Evolutionary conservation across 1,140 invertebrate species (phyloP).

Genomic region (Drosophila suzukii): DNA sequence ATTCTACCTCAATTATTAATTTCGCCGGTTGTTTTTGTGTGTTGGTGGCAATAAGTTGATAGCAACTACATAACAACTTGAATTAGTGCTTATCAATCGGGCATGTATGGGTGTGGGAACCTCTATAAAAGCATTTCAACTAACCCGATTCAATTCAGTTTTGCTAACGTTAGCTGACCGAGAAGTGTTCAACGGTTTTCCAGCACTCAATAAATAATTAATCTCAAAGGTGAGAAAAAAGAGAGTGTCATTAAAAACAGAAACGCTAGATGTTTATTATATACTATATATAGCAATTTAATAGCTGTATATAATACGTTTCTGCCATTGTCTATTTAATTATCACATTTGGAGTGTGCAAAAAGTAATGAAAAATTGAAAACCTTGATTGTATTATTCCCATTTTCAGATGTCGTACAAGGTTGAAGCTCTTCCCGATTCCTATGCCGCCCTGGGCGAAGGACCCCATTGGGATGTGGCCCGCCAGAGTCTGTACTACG

Average conservation of each 20-base stretch:
- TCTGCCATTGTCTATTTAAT: constrained; percentile 1
- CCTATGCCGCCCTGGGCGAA: constrained; percentile 85
- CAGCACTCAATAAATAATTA: constrained; percentile 9
- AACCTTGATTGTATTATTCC: constrained; percentile 1
- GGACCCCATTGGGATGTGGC: constrained; percentile 89
- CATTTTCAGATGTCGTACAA: constrained; percentile 76
- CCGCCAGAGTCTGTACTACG: constrained; percentile 87
- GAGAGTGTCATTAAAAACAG: constrained; percentile 5
- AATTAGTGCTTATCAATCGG: constrained; percentile 13
- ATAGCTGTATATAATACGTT: constrained; percentile 10
- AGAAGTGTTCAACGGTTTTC: constrained; percentile 17
- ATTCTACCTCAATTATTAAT: constrained; percentile 19
- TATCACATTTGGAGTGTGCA: background rate
- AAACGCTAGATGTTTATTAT: background rate
- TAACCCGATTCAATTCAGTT: constrained; percentile 27
- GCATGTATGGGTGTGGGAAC: constrained; percentile 5
- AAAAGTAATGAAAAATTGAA: constrained; percentile 6
- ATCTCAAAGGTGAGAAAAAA: constrained; percentile 35
- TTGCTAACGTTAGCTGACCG: constrained; percentile 29
- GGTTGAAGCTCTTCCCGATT: constrained; percentile 75
- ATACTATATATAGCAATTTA: background rate
- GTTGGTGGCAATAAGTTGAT: constrained; percentile 25
- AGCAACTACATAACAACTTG: constrained; percentile 3
- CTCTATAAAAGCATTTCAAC: constrained; percentile 30
- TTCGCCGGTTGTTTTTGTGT: background rate